Conservation (phyloP, 1,140 invertebrate species). For the Caenorhabditis inopinata region DNA sequence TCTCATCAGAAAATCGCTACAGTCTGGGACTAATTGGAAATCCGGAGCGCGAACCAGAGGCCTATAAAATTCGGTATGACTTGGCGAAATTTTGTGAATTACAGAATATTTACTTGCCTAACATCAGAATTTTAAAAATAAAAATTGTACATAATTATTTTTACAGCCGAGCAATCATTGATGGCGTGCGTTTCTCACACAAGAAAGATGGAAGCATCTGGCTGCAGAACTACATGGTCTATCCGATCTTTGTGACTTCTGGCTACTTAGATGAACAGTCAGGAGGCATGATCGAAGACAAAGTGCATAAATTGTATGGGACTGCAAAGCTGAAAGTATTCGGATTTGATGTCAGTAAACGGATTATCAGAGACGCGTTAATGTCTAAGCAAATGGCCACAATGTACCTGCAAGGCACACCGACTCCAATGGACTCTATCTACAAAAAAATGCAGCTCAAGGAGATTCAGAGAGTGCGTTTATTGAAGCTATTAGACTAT, state of each 20-base stretch:
- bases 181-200: conserved; percentile 17
- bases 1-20: not conserved
- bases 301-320: conserved; percentile 34
- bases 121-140: too few relatives aligned
- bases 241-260: conserved; percentile 25
- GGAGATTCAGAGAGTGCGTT: not conserved
- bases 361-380: not conserved
- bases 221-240: not conserved
- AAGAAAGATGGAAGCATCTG: conserved; percentile 35
- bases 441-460: not conserved
- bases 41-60: not conserved
- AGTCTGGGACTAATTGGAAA: not conserved
- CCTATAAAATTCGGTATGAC: not conserved
- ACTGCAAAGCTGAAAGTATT: conserved; percentile 12
- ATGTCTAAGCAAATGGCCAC: not conserved
- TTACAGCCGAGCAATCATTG: conserved; percentile 7
- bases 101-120: too few relatives aligned
- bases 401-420: not conserved
- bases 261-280: conserved; percentile 31
- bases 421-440: not conserved
- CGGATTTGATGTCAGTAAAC: not conserved
- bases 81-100: not conserved
- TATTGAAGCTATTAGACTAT: not conserved
- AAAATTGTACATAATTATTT: too few relatives aligned
- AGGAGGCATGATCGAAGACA: not conserved